Conservation (phyloP, 2,113 vertebrate genomes). For the Ascaphus truei region DNA sequence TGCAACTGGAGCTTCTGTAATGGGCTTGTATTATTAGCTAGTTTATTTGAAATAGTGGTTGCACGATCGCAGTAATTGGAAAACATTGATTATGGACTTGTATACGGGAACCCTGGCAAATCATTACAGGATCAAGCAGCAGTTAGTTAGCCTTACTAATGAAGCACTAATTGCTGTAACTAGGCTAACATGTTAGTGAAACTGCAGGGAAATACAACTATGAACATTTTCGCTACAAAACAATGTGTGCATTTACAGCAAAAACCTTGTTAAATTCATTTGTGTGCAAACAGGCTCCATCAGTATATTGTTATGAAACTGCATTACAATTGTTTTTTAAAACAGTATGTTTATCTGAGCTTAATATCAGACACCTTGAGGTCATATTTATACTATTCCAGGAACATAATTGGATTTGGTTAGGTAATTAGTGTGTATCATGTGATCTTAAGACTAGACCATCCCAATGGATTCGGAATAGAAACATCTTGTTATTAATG, state of each 20-base stretch:
- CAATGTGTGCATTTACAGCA: constrained; percentile 42
- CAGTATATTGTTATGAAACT: constrained; percentile 22
- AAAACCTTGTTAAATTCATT: not conserved
- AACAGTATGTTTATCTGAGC: not conserved
- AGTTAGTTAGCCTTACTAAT: constrained; percentile 99
- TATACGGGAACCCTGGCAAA: constrained; percentile 99
- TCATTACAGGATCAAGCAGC: constrained; percentile 97
- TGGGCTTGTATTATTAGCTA: constrained; percentile 99
- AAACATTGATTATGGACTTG: constrained; percentile 99
- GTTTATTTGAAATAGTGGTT: constrained; percentile 99
- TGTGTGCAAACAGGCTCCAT: constrained; percentile 40
- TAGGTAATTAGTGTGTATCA: constrained; percentile 21
- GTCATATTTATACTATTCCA: not conserved
- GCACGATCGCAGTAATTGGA: constrained; percentile 98
- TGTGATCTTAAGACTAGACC: constrained; percentile 16
- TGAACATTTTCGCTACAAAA: constrained; percentile 56
- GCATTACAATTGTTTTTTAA: constrained; percentile 40
- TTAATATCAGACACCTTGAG: not conserved
- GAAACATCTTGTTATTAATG: not conserved
- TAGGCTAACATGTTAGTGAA: constrained; percentile 99
- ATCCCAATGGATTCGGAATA: constrained; percentile 6
- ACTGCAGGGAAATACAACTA: constrained; percentile 84
- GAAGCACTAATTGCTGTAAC: constrained; percentile 99
- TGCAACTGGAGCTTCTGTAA: constrained; percentile 96
- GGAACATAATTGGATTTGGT: constrained; percentile 28